Conservation (phyloP, 2,888 invertebrate genomes). For the Notodonta ziczac region DNA sequence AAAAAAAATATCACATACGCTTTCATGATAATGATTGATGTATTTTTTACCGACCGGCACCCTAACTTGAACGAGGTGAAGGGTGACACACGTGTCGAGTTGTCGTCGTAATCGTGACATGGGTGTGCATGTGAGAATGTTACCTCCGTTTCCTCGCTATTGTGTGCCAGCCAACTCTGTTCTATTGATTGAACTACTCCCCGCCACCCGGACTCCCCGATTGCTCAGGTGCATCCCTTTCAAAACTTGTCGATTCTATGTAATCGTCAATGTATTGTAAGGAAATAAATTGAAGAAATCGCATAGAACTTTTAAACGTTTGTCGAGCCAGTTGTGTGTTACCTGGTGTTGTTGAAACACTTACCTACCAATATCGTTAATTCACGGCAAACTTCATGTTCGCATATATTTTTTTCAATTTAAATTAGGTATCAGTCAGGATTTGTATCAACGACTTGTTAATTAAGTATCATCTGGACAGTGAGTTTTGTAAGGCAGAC, state of each 20-base stretch:
- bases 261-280: constrained; percentile 27
- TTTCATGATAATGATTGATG: constrained; percentile 30
- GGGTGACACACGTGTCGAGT: constrained; percentile 48
- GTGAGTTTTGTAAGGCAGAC: constrained; percentile 29
- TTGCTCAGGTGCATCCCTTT: constrained; percentile 60
- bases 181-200: constrained; percentile 71
- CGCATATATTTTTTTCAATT: neutral
- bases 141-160: constrained; percentile 46
- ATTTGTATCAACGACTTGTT: neutral
- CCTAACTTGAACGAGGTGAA: constrained; percentile 53
- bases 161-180: constrained; percentile 50
- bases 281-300: constrained; percentile 3
- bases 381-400: neutral
- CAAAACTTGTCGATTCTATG: constrained; percentile 36
- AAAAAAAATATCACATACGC: constrained; percentile 24
- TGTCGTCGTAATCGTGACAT: constrained; percentile 36
- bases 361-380: neutral
- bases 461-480: constrained; percentile 14
- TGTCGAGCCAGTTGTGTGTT: neutral
- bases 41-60: constrained; percentile 20
- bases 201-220: constrained; percentile 40
- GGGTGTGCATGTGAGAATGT: constrained; percentile 42
- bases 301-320: neutral
- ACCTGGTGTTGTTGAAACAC: too few relatives aligned
- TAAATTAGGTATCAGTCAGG: neutral